Evolutionary conservation across 1,140 invertebrate genomes (phyloP).

Genomic region (Leptoteleia sp.): DNA sequence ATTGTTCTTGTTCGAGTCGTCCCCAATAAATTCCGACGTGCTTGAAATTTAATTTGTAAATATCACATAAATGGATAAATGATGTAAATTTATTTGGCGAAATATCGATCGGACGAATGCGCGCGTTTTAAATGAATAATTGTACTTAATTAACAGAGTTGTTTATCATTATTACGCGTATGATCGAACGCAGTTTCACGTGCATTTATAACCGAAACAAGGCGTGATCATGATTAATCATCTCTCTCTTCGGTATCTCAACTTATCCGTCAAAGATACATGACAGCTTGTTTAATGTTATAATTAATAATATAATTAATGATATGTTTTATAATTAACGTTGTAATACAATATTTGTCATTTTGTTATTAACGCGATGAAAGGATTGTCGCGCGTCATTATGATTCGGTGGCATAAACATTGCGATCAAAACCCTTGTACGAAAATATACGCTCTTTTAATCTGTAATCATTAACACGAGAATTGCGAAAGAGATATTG

Average conservation of each 20-base stretch:
- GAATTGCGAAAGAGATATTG: too few species aligned
- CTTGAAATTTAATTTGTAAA: too few species aligned
- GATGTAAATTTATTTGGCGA: too few species aligned
- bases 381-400: not conserved
- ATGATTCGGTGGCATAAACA: not conserved
- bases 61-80: too few species aligned
- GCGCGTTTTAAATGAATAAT: not conserved
- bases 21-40: too few species aligned
- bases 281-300: conserved; percentile 5
- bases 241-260: not conserved
- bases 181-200: conserved; percentile 4
- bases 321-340: not conserved
- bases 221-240: conserved; percentile 8
- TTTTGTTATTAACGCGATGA: not conserved
- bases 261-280: not conserved
- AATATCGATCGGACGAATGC: too few species aligned
- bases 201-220: conserved; percentile 7
- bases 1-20: too few species aligned
- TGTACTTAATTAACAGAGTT: conserved; percentile 1
- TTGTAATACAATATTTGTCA: not conserved
- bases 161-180: not conserved
- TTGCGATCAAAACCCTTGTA: not conserved
- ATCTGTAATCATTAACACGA: too few species aligned
- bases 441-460: too few species aligned
- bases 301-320: conserved; percentile 2